Percentiles rank a stretch among this genome's conserved stretches.
phyloP scores from a whole-genome alignment of 2,113 vertebrate genomes.

The Nothocercus julius region DNA sequence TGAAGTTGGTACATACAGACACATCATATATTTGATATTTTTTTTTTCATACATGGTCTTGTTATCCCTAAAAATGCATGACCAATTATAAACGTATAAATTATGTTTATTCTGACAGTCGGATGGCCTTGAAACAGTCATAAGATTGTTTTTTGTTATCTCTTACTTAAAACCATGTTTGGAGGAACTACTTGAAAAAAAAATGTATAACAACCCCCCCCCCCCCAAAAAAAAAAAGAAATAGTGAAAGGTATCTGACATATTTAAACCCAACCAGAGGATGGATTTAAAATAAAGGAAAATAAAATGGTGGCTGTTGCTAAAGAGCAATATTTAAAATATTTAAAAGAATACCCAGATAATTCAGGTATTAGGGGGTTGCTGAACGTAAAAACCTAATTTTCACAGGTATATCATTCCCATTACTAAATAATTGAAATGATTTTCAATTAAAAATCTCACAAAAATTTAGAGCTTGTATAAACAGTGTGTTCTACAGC shows the following conservation, averaged over 20 bases:
- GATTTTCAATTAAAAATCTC: neutral
- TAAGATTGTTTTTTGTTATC: too few relatives aligned
- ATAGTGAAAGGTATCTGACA: neutral
- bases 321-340: neutral
- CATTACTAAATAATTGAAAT: neutral
- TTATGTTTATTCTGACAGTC: neutral
- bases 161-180: too few relatives aligned
- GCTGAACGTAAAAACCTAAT: neutral
- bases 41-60: neutral
- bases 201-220: too few relatives aligned
- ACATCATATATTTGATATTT: neutral
- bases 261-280: neutral
- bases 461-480: neutral
- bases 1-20: neutral
- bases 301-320: too few relatives aligned
- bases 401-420: neutral
- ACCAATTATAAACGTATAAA: neutral
- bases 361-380: neutral
- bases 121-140: neutral
- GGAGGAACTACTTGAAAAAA: too few relatives aligned
- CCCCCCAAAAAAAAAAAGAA: neutral
- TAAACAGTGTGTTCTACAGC: neutral
- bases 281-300: too few relatives aligned
- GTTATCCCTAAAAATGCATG: neutral
- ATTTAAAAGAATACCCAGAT: neutral